Evolutionary conservation across 2,888 invertebrate genomes (phyloP).

Genomic region (Calliphora vomitoria): DNA sequence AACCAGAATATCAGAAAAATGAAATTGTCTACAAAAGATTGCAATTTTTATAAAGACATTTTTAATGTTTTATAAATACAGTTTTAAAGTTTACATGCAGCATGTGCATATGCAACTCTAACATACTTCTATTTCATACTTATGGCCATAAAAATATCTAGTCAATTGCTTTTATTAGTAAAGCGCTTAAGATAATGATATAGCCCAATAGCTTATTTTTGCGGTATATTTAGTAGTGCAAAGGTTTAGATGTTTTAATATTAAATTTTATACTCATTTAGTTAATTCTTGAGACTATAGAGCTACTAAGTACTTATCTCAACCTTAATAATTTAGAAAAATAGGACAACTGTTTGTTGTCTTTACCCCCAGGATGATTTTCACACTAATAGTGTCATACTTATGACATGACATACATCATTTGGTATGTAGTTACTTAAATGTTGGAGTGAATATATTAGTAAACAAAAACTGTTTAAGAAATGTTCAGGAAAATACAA

Average conservation of each 20-base stretch:
- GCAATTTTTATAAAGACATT: conserved; percentile 41
- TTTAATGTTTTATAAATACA: conserved; percentile 22
- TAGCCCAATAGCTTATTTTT: not conserved
- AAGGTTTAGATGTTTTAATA: not conserved
- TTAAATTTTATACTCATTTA: not conserved
- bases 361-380: not conserved
- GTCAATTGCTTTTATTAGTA: conserved; percentile 4
- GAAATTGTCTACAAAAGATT: conserved; percentile 55
- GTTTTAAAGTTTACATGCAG: not conserved
- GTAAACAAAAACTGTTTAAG: too few species aligned
- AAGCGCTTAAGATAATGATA: not conserved
- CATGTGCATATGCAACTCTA: not conserved
- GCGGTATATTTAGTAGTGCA: not conserved
- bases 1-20: conserved; percentile 2
- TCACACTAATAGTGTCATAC: not conserved
- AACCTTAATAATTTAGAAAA: not conserved
- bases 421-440: too few species aligned
- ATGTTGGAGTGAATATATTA: too few species aligned
- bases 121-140: not conserved
- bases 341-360: not conserved
- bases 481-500: too few species aligned
- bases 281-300: not conserved
- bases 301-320: not conserved
- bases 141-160: conserved; percentile 21
- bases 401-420: too few species aligned